phyloP scores from a whole-genome alignment of 2,888 invertebrate species.

The Harpagoxenus sublaevis region DNA sequence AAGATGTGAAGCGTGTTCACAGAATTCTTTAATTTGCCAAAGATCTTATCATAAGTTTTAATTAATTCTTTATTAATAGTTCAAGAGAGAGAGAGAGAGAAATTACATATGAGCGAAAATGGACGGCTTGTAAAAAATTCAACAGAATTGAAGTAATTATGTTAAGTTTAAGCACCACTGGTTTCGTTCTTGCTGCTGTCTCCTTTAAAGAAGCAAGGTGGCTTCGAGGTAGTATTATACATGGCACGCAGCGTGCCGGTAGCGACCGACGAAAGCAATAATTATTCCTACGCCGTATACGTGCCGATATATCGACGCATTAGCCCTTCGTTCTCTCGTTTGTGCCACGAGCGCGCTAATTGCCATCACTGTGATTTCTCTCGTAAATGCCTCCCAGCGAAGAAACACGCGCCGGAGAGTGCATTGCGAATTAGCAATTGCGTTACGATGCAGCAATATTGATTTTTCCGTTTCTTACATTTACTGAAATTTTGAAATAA shows the following conservation, averaged over 20 bases:
- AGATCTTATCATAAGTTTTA: neutral
- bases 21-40: constrained; percentile 1
- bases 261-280: constrained; percentile 72
- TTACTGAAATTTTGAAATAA: neutral
- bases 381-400: neutral
- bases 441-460: constrained; percentile 28
- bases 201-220: constrained; percentile 70
- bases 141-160: neutral
- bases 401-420: constrained; percentile 28
- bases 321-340: constrained; percentile 74
- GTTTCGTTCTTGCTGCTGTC: constrained; percentile 43
- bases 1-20: neutral
- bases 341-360: constrained; percentile 77
- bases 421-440: constrained; percentile 39
- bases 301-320: constrained; percentile 76
- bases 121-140: neutral
- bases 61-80: neutral
- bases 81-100: too few relatives aligned
- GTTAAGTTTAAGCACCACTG: constrained; percentile 20
- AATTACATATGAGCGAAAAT: neutral
- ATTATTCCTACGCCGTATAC: constrained; percentile 75
- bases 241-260: constrained; percentile 24
- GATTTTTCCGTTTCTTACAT: neutral
- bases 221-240: constrained; percentile 56
- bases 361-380: constrained; percentile 66